phyloP scores from a whole-genome alignment of 2,888 invertebrate species.

The Rhamphomyia laevipes region DNA sequence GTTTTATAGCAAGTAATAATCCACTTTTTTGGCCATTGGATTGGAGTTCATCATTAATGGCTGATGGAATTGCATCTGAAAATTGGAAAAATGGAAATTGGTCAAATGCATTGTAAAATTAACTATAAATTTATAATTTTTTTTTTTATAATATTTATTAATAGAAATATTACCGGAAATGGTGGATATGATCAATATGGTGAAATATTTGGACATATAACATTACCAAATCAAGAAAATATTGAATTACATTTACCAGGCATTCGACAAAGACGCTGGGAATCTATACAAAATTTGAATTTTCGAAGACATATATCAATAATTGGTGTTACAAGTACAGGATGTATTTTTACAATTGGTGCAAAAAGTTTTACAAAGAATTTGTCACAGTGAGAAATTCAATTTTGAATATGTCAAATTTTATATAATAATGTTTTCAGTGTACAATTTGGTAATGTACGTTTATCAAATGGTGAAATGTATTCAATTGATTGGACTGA shows the following conservation, averaged over 20 bases:
- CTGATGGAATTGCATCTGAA: slow-evolving; percentile 45
- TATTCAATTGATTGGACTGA: slow-evolving; percentile 39
- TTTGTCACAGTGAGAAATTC: slow-evolving; percentile 45
- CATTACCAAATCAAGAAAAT: slow-evolving; percentile 13
- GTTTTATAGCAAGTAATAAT: slow-evolving; percentile 44
- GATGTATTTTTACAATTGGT: slow-evolving; percentile 45
- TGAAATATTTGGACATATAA: slow-evolving; percentile 44
- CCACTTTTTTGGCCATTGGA: slow-evolving; percentile 44
- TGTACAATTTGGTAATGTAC: slow-evolving; percentile 43
- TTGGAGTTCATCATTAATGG: slow-evolving; percentile 42
- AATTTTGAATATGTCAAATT: background rate
- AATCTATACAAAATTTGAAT: slow-evolving; percentile 23
- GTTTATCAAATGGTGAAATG: slow-evolving; percentile 37
- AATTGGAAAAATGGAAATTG: slow-evolving; percentile 47
- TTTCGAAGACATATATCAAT: slow-evolving; percentile 32
- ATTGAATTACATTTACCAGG: slow-evolving; percentile 39
- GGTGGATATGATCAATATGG: slow-evolving; percentile 54
- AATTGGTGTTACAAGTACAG: slow-evolving; percentile 40
- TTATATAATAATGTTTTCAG: slow-evolving; percentile 31
- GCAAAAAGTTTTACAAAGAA: slow-evolving; percentile 41
- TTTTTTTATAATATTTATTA: background rate
- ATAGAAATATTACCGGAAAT: slow-evolving; percentile 35
- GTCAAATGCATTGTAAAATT: slow-evolving; percentile 45
- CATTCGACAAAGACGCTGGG: slow-evolving; percentile 40
- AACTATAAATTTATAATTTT: no score